Evolutionary conservation across 2,113 vertebrate genomes (phyloP).

Genomic region (Cephalopterus ornatus): DNA sequence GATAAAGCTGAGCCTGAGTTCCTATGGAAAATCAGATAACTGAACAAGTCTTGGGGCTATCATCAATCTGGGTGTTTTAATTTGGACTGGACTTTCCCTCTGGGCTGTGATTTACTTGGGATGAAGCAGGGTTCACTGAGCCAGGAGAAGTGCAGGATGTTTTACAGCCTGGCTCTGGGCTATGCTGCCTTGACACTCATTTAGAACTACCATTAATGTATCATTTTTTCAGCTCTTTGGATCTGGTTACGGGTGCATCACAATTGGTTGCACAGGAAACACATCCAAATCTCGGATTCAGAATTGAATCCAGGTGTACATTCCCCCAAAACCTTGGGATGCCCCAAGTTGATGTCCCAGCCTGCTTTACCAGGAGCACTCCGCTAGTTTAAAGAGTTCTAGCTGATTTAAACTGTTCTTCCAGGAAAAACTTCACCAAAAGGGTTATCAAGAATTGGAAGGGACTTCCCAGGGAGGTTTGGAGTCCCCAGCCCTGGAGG

Average conservation of each 20-base stretch:
- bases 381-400: background rate
- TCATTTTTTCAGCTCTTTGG: background rate
- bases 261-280: background rate
- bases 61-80: background rate
- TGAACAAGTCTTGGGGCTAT: background rate
- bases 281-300: background rate
- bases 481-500: background rate
- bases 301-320: background rate
- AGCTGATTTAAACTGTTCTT: background rate
- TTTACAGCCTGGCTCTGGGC: background rate
- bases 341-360: background rate
- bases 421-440: background rate
- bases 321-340: background rate
- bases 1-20: background rate
- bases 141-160: background rate
- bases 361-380: background rate
- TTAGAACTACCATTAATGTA: background rate
- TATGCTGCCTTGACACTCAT: background rate
- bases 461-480: background rate
- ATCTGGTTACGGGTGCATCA: background rate
- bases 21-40: background rate
- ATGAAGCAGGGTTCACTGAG: background rate
- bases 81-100: background rate
- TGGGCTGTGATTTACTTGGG: background rate
- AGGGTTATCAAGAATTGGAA: background rate